Evolutionary conservation across 2,113 vertebrate genomes (phyloP), one percentile per base, ranked within the genome.

Genomic region (Pogonocichla stellata): DNA sequence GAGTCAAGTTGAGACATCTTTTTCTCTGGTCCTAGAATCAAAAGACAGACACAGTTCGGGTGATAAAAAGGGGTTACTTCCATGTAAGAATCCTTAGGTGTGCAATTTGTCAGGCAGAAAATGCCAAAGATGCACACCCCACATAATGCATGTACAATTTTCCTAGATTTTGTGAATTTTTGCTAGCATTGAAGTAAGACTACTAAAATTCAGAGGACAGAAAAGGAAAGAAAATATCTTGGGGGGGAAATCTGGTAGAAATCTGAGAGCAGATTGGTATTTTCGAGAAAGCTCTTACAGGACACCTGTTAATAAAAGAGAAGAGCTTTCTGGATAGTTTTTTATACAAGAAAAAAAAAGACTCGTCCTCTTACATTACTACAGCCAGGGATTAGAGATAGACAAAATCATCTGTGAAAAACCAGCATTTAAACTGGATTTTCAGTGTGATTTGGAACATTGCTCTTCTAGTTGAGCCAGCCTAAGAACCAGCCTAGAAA

Each of bases 111-210:
- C 12, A 20, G 31, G 12, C 2, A 3, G 56, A 31, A 60, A 71
- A 34, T 0, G 0, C 36, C 15, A 4, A 31, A 34, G 25, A 10
- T 10, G 9, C 2, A 2, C 45, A 22, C 22, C 4, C 18, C 1
- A 3, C 34, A 6, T 40, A 3, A 50, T 1, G 1, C 0, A 0
- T 5, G 12, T 19, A 28, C 0, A 9, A 5, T 60, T 70, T 19
- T 15, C 25, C 42, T 8, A 9, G 19, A 19, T 60, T 34, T 23
- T 2, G 1, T 8, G 38, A 33, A 57, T 33, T 19, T 8, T 23
- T 53, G n/a, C 16, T 23, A 88, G 29, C 8, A 26, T 2, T 45
- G 34, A 85, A 85, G 22, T 23, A 70, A 47, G 31, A 79, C 9
- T 45, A 50, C 28, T 79, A 42, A 57, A 66, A 92, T 74, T 61